Conservation (phyloP, 2,797 vertebrate genomes). For the Salmo trutta region DNA sequence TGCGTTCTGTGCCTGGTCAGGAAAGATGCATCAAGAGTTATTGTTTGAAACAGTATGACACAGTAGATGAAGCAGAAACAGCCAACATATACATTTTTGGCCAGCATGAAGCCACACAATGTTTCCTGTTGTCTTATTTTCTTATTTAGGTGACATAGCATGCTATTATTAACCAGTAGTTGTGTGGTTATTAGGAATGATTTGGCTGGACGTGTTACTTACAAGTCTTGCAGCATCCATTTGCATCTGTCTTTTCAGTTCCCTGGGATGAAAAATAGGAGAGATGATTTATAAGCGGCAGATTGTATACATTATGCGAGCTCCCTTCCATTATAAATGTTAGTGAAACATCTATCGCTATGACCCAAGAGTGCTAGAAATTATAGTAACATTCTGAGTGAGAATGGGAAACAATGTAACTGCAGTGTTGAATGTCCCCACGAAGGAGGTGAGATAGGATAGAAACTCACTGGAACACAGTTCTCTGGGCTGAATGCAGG, state of each 20-base stretch:
- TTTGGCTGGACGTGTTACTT: slow-evolving; percentile 53
- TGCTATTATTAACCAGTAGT: background rate
- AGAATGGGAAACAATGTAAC: background rate
- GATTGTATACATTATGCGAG: background rate
- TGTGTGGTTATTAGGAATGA: background rate
- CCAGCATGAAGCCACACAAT: background rate
- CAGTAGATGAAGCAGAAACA: background rate
- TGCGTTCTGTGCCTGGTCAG: slow-evolving; percentile 53
- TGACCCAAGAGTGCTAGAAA: background rate
- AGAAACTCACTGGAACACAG: slow-evolving; percentile 81
- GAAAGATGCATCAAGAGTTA: background rate
- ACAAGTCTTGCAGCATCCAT: slow-evolving; percentile 84
- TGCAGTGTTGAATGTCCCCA: background rate
- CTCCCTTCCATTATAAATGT: background rate
- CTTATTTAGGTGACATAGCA: background rate
- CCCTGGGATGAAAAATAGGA: slow-evolving; percentile 66
- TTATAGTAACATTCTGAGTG: background rate
- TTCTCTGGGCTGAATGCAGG: slow-evolving; percentile 72
- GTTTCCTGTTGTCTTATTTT: too few species aligned
- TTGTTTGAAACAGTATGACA: background rate
- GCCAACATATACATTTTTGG: background rate
- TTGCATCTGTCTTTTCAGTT: slow-evolving; percentile 72
- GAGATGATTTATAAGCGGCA: background rate
- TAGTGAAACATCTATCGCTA: background rate
- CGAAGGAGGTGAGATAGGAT: background rate